Conservation (phyloP, 2,113 vertebrate genomes). For the Nanorana parkeri region DNA sequence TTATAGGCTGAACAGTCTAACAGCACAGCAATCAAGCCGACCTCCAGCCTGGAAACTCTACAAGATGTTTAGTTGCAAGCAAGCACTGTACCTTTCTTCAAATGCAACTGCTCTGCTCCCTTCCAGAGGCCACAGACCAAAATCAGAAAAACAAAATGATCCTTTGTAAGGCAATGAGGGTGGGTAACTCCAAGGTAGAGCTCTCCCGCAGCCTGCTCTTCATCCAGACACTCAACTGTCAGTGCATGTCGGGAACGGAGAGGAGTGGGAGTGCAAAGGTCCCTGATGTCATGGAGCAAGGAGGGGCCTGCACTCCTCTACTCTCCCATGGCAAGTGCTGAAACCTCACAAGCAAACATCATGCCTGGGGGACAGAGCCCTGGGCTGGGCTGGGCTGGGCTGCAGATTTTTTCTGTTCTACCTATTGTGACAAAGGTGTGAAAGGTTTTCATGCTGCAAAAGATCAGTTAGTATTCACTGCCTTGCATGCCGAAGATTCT, state of each 20-base stretch:
- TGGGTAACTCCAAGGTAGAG: slow-evolving; percentile 24
- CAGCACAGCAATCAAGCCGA: no score
- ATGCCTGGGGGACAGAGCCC: slow-evolving; percentile 5
- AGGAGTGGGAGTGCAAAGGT: slow-evolving; percentile 42
- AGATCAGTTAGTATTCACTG: no score
- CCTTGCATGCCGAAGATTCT: no score
- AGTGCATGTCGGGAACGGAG: slow-evolving; percentile 43
- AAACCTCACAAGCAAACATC: slow-evolving; percentile 24
- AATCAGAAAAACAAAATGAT: neutral
- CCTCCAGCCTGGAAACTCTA: no score
- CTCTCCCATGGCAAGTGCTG: slow-evolving; percentile 25
- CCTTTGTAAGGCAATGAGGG: neutral
- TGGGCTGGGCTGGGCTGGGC: slow-evolving; percentile 17
- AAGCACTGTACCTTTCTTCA: neutral
- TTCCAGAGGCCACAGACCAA: slow-evolving; percentile 9
- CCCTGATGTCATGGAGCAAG: slow-evolving; percentile 41
- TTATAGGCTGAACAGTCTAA: no score
- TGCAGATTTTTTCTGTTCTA: neutral
- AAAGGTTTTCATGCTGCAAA: neutral
- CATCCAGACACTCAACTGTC: slow-evolving; percentile 38
- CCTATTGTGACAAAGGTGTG: slow-evolving; percentile 16
- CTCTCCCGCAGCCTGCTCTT: slow-evolving; percentile 16
- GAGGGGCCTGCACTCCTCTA: slow-evolving; percentile 30
- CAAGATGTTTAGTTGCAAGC: no score
- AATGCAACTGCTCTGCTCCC: neutral